These are phyloP conservation scores for Lottia scabra DNA, from an alignment of 2,888 invertebrate species.

Conservation along the genomic window DNA sequence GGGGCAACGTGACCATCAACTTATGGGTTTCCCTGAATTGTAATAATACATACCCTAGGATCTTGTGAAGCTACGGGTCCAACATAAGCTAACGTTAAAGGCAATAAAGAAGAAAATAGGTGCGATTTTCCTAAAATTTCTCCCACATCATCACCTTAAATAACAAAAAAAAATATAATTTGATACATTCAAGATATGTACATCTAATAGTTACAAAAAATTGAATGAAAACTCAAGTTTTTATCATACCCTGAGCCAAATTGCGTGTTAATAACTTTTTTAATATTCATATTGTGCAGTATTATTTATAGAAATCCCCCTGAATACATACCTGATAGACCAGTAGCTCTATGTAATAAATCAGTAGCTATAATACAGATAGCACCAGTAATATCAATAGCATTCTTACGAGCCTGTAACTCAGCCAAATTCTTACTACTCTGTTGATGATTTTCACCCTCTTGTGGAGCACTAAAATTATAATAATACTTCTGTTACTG, in stretches of 20 bases:
- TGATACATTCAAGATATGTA: too few relatives aligned
- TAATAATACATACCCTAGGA: conserved; percentile 72
- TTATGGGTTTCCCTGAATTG: too few relatives aligned
- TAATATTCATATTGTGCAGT: too few relatives aligned
- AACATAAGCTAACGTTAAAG: conserved; percentile 86
- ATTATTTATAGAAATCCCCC: too few relatives aligned
- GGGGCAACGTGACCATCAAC: too few relatives aligned
- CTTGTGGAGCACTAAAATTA: conserved; percentile 73
- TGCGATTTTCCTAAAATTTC: conserved; percentile 75
- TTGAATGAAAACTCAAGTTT: too few relatives aligned
- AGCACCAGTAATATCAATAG: conserved; percentile 81
- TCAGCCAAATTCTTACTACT: conserved; percentile 74
- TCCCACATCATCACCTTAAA: conserved; percentile 55
- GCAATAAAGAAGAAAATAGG: conserved; percentile 82
- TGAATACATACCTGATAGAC: conserved; percentile 57
- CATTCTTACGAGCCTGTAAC: conserved; percentile 78
- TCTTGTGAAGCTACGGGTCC: conserved; percentile 85
- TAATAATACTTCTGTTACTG: background rate
- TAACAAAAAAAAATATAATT: background rate
- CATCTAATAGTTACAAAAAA: too few relatives aligned
- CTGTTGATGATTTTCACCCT: conserved; percentile 73
- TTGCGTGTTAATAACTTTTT: background rate
- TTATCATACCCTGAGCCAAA: background rate
- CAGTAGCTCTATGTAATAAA: conserved; percentile 81
- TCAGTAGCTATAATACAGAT: conserved; percentile 84